phyloP scores from a whole-genome alignment of 2,113 vertebrate species.

The Entosphenus tridentatus region DNA sequence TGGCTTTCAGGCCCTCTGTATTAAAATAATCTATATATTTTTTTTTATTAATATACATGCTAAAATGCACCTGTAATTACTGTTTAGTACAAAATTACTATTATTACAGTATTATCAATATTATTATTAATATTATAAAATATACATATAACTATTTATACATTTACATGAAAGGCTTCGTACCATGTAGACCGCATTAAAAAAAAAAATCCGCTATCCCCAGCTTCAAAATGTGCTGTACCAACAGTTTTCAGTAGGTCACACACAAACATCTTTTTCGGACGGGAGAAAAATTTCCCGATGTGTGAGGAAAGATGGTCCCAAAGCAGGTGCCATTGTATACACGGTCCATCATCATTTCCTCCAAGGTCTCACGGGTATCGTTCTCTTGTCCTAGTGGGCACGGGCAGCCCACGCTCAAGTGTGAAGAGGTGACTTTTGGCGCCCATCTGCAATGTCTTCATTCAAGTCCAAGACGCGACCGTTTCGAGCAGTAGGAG shows the following conservation, averaged over 20 bases:
- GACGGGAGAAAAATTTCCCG: background rate
- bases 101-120: background rate
- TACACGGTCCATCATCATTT: too few relatives aligned
- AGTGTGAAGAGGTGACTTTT: too few relatives aligned
- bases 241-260: background rate
- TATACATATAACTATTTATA: background rate
- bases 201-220: background rate
- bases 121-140: too few relatives aligned
- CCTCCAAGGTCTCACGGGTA: too few relatives aligned
- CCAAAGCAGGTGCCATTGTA: too few relatives aligned
- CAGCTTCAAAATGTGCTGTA: background rate
- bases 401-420: too few relatives aligned
- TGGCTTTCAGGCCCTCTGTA: background rate
- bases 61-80: constrained; percentile 4
- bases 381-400: too few relatives aligned
- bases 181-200: background rate
- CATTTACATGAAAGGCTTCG: background rate
- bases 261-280: background rate
- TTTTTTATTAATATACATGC: background rate
- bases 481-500: too few relatives aligned
- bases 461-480: too few relatives aligned
- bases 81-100: background rate
- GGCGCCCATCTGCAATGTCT: too few relatives aligned
- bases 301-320: background rate
- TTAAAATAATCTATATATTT: background rate